phyloP scores from a whole-genome alignment of 2,797 vertebrate genomes.

The Neomorphus geoffroyi region DNA sequence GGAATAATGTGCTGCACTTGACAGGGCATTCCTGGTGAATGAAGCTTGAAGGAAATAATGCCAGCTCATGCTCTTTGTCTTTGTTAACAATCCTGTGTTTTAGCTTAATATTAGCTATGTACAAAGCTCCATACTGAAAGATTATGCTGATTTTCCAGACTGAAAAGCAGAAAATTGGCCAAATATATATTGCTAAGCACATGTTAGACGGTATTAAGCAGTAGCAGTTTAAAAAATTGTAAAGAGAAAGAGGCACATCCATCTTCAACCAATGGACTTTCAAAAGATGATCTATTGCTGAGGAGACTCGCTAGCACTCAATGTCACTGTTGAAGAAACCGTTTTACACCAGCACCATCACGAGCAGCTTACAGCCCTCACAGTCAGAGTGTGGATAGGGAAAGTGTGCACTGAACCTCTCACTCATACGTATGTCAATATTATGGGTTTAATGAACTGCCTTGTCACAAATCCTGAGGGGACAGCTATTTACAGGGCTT shows the following conservation, averaged over 20 bases:
- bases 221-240: constrained; percentile 13
- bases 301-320: neutral
- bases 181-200: constrained; percentile 22
- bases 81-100: constrained; percentile 7
- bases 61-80: constrained; percentile 22
- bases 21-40: constrained; percentile 27
- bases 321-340: neutral
- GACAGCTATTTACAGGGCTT: neutral
- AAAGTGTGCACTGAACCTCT: neutral
- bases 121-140: constrained; percentile 30
- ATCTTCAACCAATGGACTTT: neutral
- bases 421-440: neutral
- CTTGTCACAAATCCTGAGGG: neutral
- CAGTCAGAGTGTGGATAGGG: neutral
- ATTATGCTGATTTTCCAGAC: constrained; percentile 47
- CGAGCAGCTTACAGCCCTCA: neutral
- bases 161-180: constrained; percentile 47
- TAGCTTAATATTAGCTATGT: constrained; percentile 23
- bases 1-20: constrained; percentile 26
- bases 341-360: neutral
- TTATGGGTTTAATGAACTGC: neutral
- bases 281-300: neutral
- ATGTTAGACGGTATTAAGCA: constrained; percentile 5
- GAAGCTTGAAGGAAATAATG: constrained; percentile 40
- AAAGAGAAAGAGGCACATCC: constrained; percentile 13